A percentile compares a stretch with the other conserved stretches of the same genome.
Evolutionary conservation across 1,140 invertebrate genomes (phyloP).

Genomic region (Leptopilina boulardi): DNA sequence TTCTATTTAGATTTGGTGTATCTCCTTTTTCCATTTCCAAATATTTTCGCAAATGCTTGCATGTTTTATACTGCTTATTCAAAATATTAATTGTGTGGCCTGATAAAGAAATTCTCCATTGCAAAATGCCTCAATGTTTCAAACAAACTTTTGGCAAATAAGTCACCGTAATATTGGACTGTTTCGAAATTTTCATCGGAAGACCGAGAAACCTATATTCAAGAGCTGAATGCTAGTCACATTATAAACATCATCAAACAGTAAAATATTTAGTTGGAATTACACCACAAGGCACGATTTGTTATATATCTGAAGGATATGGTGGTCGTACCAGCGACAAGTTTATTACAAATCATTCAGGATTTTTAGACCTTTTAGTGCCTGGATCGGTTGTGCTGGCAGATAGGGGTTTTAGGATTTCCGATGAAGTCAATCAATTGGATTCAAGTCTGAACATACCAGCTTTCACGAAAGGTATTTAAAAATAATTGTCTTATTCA

Average conservation of each 20-base stretch:
- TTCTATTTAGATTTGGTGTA: neutral
- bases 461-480: slow-evolving; percentile 34
- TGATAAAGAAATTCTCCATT: neutral
- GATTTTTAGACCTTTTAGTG: slow-evolving; percentile 52
- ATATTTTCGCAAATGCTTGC: neutral
- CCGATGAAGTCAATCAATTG: slow-evolving; percentile 34
- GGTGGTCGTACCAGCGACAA: slow-evolving; percentile 58
- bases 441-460: slow-evolving; percentile 47
- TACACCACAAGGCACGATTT: slow-evolving; percentile 60
- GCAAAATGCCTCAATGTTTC: slow-evolving; percentile 3
- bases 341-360: slow-evolving; percentile 54
- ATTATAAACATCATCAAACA: slow-evolving; percentile 50
- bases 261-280: slow-evolving; percentile 61
- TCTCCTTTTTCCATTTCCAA: slow-evolving; percentile 4
- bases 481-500: too few relatives aligned
- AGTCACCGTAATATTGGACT: neutral
- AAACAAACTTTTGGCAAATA: neutral
- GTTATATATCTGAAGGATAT: slow-evolving; percentile 59
- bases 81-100: slow-evolving; percentile 1
- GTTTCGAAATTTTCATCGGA: slow-evolving; percentile 37
- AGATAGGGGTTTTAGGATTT: slow-evolving; percentile 53
- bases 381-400: slow-evolving; percentile 51
- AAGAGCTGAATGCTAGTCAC: slow-evolving; percentile 40
- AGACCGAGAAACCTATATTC: slow-evolving; percentile 11
- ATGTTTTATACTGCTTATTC: neutral